Evolutionary conservation across 1,140 invertebrate species (phyloP), one percentile per base, ranked within the genome.

Genomic region (Eriosoma lanigerum): DNA sequence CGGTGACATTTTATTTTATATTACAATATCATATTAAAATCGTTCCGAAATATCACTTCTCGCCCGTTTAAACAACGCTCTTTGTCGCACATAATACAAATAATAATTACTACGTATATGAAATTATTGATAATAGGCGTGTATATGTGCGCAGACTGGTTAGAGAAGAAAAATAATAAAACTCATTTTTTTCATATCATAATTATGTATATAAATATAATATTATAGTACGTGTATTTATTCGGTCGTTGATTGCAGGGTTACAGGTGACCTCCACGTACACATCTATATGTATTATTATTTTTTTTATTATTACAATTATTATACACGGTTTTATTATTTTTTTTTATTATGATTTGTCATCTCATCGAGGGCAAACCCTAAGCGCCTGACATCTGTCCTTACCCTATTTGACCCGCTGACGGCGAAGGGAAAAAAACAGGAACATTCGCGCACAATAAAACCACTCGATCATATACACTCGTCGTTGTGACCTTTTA

Each of bases 311-410:
- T 64, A n/a, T n/a, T 44, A 24, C 44, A 38, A 38, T 38, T 38
- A 38, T 38, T 38, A 8, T 38, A 38, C 32, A 38, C 32, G 32
- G n/a, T 21, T 32, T 62, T 64, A 21, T 58, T 24, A 12, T 58
- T 26, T 58, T 58, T 58, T 48, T 58, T 21, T 68, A 58, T 56
- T 75, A 58, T 75, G 50, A 75, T 75, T 75, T 75, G 72, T 75
- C 48, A 75, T 75, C 19, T 52, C 52, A 58, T 58, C 72, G 38
- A 75, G 52, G 52, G 54, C 52, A 29, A 21, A 75, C 72, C 72
- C 73, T 60, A 50, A 78, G 73, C 73, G 73, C 54, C 56, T 60
- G 73, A 78, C 73, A 78, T 78, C 73, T 78, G 73, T 78, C 73
- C 54, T 60, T 50, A 60, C 73, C 54, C 73, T 60, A 60, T 78